phyloP scores from a whole-genome alignment of 1,140 invertebrate genomes.

The Heliconius hewitsoni region DNA sequence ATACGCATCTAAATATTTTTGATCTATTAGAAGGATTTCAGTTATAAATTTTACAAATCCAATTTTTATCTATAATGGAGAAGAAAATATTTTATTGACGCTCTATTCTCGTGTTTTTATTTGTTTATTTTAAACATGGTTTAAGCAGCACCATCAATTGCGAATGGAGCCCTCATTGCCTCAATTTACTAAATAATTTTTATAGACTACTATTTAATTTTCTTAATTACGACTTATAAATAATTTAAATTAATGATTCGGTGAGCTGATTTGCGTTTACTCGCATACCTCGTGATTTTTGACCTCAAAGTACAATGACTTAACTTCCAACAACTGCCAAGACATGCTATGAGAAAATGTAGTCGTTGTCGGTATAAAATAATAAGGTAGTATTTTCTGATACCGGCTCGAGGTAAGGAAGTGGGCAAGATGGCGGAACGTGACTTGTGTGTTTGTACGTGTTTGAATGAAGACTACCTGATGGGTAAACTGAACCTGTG shows the following conservation, averaged over 20 bases:
- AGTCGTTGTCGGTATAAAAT: not conserved
- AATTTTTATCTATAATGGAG: too few species aligned
- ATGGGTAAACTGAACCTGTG: not conserved
- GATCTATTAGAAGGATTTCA: too few species aligned
- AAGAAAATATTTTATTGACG: too few species aligned
- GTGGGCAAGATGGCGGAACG: constrained; percentile 26
- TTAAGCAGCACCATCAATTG: too few species aligned
- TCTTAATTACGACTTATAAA: not conserved
- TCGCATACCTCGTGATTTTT: not conserved
- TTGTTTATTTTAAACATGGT: too few species aligned
- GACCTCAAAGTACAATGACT: constrained; percentile 10
- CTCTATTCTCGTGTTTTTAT: too few species aligned
- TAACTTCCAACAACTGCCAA: not conserved
- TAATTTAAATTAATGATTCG: not conserved
- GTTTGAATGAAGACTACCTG: not conserved
- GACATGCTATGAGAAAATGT: constrained; percentile 1
- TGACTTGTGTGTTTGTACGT: constrained; percentile 21
- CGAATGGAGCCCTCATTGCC: too few species aligned
- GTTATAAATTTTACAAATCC: too few species aligned
- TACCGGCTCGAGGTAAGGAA: constrained; percentile 18
- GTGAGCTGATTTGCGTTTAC: not conserved
- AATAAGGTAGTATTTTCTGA: not conserved
- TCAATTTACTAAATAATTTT: not conserved
- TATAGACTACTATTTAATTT: not conserved
- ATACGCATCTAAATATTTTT: too few species aligned